These are phyloP conservation scores for Geopemphigus sp. DNA, from an alignment of 1,140 invertebrate species.

Conservation along the genomic window DNA sequence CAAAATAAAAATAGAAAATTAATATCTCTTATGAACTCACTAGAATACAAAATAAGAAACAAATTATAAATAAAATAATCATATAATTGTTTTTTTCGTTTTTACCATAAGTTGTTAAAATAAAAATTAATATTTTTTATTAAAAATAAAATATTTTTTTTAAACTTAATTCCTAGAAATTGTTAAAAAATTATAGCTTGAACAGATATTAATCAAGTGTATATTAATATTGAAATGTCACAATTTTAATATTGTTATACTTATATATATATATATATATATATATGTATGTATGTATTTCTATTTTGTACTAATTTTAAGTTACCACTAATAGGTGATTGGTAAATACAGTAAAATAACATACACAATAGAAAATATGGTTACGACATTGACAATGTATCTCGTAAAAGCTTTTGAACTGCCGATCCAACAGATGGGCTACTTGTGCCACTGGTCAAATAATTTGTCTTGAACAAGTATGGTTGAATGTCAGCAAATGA, in stretches of 20 bases:
- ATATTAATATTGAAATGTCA: constrained; percentile 13
- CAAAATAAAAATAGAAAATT: not conserved
- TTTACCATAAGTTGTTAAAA: not conserved
- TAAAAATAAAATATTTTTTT: constrained; percentile 5
- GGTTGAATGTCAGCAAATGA: constrained; percentile 89
- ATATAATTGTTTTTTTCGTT: not conserved
- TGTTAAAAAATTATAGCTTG: too few relatives aligned
- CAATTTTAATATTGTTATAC: not conserved
- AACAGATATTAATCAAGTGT: not conserved
- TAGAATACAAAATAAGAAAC: not conserved
- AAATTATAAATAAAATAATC: not conserved
- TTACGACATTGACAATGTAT: constrained; percentile 71
- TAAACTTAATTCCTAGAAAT: too few relatives aligned
- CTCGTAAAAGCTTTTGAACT: constrained; percentile 85
- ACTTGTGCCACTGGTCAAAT: constrained; percentile 70
- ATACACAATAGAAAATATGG: not conserved
- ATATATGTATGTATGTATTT: not conserved
- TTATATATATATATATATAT: too few relatives aligned
- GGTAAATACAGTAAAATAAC: constrained; percentile 26
- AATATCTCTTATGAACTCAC: not conserved
- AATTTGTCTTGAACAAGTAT: constrained; percentile 74
- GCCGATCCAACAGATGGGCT: constrained; percentile 77
- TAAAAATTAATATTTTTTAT: not conserved
- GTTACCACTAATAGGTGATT: constrained; percentile 37
- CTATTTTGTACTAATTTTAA: constrained; percentile 43